phyloP scores from a whole-genome alignment of 2,888 invertebrate genomes.

The Myopa tessellatipennis region DNA sequence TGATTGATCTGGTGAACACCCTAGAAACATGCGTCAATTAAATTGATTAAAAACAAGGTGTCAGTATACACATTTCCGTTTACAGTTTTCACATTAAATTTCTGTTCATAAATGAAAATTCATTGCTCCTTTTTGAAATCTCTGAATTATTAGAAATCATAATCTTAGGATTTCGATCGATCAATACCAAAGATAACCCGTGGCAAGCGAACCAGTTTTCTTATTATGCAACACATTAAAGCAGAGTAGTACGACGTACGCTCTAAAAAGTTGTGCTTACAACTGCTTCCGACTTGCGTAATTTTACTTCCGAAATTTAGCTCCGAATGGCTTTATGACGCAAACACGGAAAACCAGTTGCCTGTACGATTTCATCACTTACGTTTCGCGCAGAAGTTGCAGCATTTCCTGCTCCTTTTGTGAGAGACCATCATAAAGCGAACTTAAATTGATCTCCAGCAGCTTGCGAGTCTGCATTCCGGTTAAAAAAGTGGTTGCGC shows the following conservation, averaged over 20 bases:
- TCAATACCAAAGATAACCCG: background rate
- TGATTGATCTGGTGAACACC: slow-evolving; percentile 65
- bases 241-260: slow-evolving; percentile 35
- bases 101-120: no score
- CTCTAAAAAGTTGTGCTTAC: background rate
- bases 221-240: background rate
- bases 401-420: slow-evolving; percentile 75
- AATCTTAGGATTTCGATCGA: no score
- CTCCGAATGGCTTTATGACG: slow-evolving; percentile 29
- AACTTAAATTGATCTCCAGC: slow-evolving; percentile 74
- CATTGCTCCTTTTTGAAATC: no score
- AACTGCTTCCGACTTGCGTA: slow-evolving; percentile 1
- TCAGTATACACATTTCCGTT: no score
- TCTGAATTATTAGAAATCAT: no score
- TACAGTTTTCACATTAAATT: no score
- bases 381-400: slow-evolving; percentile 74
- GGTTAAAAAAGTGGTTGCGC: slow-evolving; percentile 78
- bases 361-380: slow-evolving; percentile 54
- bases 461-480: slow-evolving; percentile 79
- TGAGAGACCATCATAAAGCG: slow-evolving; percentile 74
- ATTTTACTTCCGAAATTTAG: slow-evolving; percentile 25
- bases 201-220: background rate
- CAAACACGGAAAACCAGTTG: slow-evolving; percentile 14
- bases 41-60: background rate
- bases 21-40: slow-evolving; percentile 62